Evolutionary conservation across 37 sponge, comb jelly and placozoan species (phyloP).

Genomic region (Ianthella basta): DNA sequence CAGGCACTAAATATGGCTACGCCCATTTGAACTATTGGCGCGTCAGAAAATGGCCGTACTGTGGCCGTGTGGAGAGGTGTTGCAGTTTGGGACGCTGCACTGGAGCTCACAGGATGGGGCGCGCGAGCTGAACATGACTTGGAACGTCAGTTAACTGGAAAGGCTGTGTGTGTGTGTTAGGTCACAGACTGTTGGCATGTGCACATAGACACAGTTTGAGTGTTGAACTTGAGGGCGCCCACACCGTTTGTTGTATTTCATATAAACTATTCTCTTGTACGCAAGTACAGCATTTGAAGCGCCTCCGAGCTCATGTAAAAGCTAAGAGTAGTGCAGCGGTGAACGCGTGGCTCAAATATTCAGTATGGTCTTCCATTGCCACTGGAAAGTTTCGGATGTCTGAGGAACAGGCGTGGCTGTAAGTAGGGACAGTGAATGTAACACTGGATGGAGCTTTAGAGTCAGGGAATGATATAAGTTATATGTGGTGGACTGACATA

Average conservation of each 20-base stretch:
- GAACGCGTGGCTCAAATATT: slow-evolving; percentile 68
- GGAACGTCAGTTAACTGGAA: neutral
- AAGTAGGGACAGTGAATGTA: slow-evolving; percentile 20
- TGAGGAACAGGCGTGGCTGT: slow-evolving; percentile 74
- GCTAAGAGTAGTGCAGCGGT: slow-evolving; percentile 38
- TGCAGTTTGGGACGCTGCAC: slow-evolving; percentile 19
- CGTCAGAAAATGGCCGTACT: slow-evolving; percentile 12
- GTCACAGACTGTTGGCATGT: neutral
- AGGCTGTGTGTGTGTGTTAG: neutral
- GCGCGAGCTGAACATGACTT: neutral
- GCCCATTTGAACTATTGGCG: no score
- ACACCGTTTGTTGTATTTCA: no score
- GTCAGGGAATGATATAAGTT: neutral
- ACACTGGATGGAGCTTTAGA: neutral
- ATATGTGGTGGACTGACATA: neutral
- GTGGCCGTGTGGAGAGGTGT: slow-evolving; percentile 17
- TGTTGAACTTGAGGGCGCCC: no score
- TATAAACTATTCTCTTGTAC: neutral
- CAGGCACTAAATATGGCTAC: no score
- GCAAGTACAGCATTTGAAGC: slow-evolving; percentile 56
- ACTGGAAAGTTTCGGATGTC: slow-evolving; percentile 49
- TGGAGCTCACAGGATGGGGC: neutral
- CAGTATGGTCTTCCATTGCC: slow-evolving; percentile 58
- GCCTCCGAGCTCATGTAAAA: slow-evolving; percentile 45
- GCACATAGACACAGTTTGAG: no score